phyloP scores from a whole-genome alignment of 2,888 invertebrate genomes.

The Mellilla xanthometata region DNA sequence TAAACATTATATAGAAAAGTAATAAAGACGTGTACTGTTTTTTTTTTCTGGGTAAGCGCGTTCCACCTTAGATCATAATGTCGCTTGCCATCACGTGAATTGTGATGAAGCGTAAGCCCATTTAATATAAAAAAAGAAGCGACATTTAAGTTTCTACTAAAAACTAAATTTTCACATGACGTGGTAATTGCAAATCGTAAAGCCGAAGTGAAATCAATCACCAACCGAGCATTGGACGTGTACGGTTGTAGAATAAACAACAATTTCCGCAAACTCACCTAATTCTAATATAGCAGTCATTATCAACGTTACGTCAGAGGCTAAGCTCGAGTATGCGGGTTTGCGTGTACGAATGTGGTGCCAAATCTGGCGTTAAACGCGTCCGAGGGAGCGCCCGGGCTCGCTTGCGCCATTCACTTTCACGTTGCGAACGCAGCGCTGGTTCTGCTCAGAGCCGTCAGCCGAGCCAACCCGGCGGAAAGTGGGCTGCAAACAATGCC shows the following conservation, averaged over 20 bases:
- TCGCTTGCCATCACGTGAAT: no score
- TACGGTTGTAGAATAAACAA: constrained; percentile 8
- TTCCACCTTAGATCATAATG: no score
- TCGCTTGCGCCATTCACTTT: constrained; percentile 77
- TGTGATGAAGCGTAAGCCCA: no score
- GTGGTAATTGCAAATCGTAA: constrained; percentile 3
- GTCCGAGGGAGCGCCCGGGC: constrained; percentile 53
- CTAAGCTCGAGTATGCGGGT: constrained; percentile 42
- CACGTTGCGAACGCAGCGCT: constrained; percentile 54
- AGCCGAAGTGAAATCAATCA: neutral
- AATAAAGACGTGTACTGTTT: no score
- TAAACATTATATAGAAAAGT: no score
- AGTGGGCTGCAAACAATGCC: constrained; percentile 77
- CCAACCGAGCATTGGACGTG: neutral
- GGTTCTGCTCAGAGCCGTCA: constrained; percentile 36
- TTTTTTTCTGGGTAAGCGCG: no score
- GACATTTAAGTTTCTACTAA: no score
- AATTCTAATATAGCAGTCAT: constrained; percentile 29
- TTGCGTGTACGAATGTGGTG: constrained; percentile 63
- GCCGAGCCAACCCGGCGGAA: constrained; percentile 56
- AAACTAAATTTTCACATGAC: no score
- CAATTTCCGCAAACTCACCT: constrained; percentile 36
- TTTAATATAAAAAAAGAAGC: no score
- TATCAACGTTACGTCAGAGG: constrained; percentile 45
- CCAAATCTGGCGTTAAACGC: constrained; percentile 67